Evolutionary conservation across 2,113 vertebrate species (phyloP).

Genomic region (Pelvicachromis taeniatus): DNA sequence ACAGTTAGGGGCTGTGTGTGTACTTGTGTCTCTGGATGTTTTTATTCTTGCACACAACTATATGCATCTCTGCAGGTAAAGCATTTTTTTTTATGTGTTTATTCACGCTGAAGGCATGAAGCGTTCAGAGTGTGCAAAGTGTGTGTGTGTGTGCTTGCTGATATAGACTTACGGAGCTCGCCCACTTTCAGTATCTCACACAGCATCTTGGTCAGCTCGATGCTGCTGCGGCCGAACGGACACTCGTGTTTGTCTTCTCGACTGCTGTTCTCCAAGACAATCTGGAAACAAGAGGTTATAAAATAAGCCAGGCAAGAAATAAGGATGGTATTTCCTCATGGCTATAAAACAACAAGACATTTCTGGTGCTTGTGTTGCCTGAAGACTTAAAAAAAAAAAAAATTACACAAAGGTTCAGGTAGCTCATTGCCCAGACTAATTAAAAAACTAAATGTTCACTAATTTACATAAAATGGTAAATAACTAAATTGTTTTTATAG

Average conservation of each 20-base stretch:
- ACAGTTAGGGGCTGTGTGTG: background rate
- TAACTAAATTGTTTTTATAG: background rate
- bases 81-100: accelerated
- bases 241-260: slow-evolving; percentile 98
- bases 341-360: background rate
- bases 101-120: background rate
- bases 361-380: background rate
- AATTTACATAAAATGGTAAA: background rate
- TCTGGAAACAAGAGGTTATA: slow-evolving; percentile 66
- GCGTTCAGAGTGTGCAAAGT: background rate
- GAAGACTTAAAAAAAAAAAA: background rate
- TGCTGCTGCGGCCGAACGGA: slow-evolving; percentile 96
- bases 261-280: slow-evolving; percentile 98
- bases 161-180: slow-evolving; percentile 89
- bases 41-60: background rate
- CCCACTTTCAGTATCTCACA: slow-evolving; percentile 98
- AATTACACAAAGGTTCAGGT: too few relatives aligned
- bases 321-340: background rate
- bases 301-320: background rate
- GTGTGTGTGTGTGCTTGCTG: background rate
- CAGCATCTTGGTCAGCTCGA: slow-evolving; percentile 97
- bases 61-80: background rate
- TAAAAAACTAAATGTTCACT: background rate
- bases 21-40: background rate
- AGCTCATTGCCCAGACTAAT: background rate